phyloP scores from a whole-genome alignment of 2,888 invertebrate genomes.

The Chirona hameri region DNA sequence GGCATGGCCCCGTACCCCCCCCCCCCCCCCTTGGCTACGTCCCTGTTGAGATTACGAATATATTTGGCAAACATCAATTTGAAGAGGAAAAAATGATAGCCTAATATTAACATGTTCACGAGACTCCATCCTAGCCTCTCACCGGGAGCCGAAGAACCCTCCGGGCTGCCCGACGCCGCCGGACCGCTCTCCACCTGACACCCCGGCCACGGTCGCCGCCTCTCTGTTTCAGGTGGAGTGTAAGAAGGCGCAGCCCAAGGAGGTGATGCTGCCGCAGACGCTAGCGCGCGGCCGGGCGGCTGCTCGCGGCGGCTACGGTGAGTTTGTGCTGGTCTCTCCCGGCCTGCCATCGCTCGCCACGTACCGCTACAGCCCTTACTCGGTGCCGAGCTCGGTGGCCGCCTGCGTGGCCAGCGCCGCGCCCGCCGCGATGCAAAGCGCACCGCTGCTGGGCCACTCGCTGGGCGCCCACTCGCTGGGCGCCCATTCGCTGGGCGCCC shows the following conservation, averaged over 20 bases:
- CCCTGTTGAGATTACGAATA: no score
- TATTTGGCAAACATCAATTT: no score
- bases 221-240: slow-evolving; percentile 81
- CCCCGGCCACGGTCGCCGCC: neutral
- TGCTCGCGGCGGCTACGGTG: slow-evolving; percentile 89
- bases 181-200: neutral
- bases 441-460: slow-evolving; percentile 88
- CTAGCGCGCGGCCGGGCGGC: slow-evolving; percentile 92
- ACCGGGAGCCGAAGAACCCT: no score
- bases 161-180: neutral
- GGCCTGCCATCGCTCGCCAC: slow-evolving; percentile 47
- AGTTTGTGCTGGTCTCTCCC: slow-evolving; percentile 80
- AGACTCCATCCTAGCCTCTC: no score
- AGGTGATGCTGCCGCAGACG: slow-evolving; percentile 98
- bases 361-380: slow-evolving; percentile 61
- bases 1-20: no score
- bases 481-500: slow-evolving; percentile 60
- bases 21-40: no score
- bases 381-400: slow-evolving; percentile 59
- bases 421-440: slow-evolving; percentile 88
- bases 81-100: no score
- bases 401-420: slow-evolving; percentile 53
- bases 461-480: slow-evolving; percentile 54
- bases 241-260: slow-evolving; percentile 99
- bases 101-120: no score